These are phyloP conservation scores for Onthophagus taurus DNA, from an alignment of 1,140 invertebrate genomes.

Conservation along the genomic window DNA sequence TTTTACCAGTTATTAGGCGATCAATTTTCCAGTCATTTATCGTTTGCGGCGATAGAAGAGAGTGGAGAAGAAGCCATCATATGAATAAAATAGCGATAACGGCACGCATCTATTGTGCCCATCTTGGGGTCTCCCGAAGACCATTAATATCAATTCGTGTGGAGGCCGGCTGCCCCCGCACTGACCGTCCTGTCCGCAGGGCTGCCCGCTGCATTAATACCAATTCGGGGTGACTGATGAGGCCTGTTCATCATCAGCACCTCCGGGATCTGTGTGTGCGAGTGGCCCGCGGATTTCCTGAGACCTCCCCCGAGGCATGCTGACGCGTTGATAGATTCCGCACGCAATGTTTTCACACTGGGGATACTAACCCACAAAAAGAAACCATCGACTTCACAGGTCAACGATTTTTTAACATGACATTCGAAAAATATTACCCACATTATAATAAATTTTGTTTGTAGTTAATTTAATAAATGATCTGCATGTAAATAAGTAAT, in stretches of 20 bases:
- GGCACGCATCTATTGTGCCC: conserved; percentile 16
- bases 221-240: conserved; percentile 36
- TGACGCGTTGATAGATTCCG: conserved; percentile 19
- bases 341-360: too few relatives aligned
- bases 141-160: conserved; percentile 36
- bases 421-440: too few relatives aligned
- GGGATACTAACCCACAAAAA: too few relatives aligned
- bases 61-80: conserved; percentile 28
- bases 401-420: too few relatives aligned
- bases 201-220: conserved; percentile 35
- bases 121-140: conserved; percentile 20
- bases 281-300: conserved; percentile 22
- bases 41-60: conserved; percentile 28
- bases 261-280: conserved; percentile 18
- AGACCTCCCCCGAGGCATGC: conserved; percentile 13
- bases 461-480: too few relatives aligned
- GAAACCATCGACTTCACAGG: too few relatives aligned
- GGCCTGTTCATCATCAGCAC: conserved; percentile 31
- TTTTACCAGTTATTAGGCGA: conserved; percentile 23
- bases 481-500: too few relatives aligned
- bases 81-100: conserved; percentile 36
- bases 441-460: too few relatives aligned
- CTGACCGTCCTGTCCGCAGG: conserved; percentile 32
- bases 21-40: conserved; percentile 33
- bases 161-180: conserved; percentile 16